phyloP scores from a whole-genome alignment of 2,888 invertebrate species.

The Protonemura montana region DNA sequence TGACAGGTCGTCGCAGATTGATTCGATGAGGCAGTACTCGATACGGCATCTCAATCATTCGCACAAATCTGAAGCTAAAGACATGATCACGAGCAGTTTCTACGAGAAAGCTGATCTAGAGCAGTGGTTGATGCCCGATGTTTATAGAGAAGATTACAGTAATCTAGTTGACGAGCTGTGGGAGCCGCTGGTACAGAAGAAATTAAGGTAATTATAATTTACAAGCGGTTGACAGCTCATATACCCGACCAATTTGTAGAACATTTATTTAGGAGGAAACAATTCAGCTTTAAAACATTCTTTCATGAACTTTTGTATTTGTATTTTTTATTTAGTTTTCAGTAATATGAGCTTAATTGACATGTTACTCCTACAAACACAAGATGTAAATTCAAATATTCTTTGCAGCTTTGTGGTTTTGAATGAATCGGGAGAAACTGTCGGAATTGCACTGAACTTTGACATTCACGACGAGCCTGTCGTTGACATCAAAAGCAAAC shows the following conservation, averaged over 20 bases:
- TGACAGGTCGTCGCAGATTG: not conserved
- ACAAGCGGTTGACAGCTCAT: no score
- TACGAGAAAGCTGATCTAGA: slow-evolving; percentile 87
- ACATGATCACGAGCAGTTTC: slow-evolving; percentile 85
- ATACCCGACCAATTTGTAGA: no score
- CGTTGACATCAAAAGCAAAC: slow-evolving; percentile 71
- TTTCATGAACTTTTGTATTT: no score
- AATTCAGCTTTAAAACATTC: no score
- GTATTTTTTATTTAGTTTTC: no score
- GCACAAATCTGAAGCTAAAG: slow-evolving; percentile 60
- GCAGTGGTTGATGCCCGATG: slow-evolving; percentile 76
- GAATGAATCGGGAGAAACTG: slow-evolving; percentile 63
- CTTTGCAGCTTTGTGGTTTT: slow-evolving; percentile 71
- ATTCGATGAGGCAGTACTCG: slow-evolving; percentile 50
- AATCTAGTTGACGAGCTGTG: slow-evolving; percentile 75
- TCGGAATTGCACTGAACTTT: slow-evolving; percentile 81
- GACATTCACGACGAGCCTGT: slow-evolving; percentile 84
- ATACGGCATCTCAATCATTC: slow-evolving; percentile 65
- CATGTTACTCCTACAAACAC: not conserved
- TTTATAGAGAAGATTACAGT: slow-evolving; percentile 72
- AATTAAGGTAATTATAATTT: slow-evolving; percentile 62
- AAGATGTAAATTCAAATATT: not conserved
- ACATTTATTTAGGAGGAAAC: no score
- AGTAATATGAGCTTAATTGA: not conserved
- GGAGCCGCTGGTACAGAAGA: slow-evolving; percentile 71